These are phyloP conservation scores for Cenopis cana DNA, from an alignment of 2,888 invertebrate species.

Conservation along the genomic window DNA sequence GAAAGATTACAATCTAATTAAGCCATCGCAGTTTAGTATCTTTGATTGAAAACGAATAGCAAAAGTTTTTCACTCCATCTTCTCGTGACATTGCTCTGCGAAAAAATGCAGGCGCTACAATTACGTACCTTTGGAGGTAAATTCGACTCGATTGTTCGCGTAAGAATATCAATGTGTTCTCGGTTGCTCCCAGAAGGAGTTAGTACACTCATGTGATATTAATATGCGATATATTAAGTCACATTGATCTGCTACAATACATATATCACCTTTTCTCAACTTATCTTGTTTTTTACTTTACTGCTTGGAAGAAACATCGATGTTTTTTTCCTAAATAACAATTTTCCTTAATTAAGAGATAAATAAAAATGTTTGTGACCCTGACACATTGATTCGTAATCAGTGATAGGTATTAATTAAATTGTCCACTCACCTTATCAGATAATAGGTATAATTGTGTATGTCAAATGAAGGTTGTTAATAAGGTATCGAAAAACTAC, in stretches of 20 bases:
- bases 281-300: too few species aligned
- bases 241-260: too few species aligned
- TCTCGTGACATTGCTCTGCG: conserved; percentile 16
- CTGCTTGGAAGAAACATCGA: not conserved
- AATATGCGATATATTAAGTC: too few species aligned
- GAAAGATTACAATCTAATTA: too few species aligned
- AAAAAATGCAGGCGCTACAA: conserved; percentile 12
- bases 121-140: not conserved
- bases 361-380: not conserved
- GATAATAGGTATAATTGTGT: too few species aligned
- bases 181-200: too few species aligned
- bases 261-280: too few species aligned
- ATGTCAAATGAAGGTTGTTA: conserved; percentile 43
- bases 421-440: conserved; percentile 19
- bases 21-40: not conserved
- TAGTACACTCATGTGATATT: too few species aligned
- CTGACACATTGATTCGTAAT: conserved; percentile 30
- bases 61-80: conserved; percentile 32
- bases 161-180: too few species aligned
- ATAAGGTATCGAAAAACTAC: not conserved
- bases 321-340: not conserved
- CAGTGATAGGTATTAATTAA: conserved; percentile 17
- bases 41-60: conserved; percentile 26
- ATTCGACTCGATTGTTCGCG: too few species aligned
- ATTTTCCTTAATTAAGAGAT: not conserved